These are phyloP conservation scores for Parauchenoglanis punctatus DNA, from an alignment of 2,797 vertebrate genomes.

Conservation along the genomic window DNA sequence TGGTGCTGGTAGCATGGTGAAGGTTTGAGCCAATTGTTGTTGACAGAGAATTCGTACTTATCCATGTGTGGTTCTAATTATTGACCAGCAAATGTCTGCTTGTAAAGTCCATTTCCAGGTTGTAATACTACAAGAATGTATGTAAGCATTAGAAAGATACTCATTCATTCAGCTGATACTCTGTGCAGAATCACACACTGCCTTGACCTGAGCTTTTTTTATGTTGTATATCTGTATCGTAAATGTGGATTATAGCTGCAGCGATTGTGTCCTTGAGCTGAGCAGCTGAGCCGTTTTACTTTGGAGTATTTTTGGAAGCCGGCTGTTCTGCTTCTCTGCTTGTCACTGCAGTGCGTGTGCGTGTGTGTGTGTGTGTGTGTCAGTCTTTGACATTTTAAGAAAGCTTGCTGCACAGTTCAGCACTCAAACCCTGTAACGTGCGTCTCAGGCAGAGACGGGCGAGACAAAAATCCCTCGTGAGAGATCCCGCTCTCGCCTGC, in stretches of 20 bases:
- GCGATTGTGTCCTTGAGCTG: not conserved
- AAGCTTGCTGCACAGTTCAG: conserved; percentile 20
- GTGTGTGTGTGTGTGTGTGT: conserved; percentile 12
- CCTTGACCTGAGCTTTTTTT: not conserved
- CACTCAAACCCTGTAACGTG: conserved; percentile 44
- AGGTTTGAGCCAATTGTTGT: not conserved
- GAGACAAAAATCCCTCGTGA: conserved; percentile 51
- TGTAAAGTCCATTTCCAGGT: not conserved
- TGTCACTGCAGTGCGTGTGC: conserved; percentile 38
- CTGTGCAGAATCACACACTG: not conserved
- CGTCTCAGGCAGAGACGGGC: conserved; percentile 42
- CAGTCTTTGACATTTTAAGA: conserved; percentile 49
- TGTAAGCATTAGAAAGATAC: not conserved
- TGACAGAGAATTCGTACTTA: not conserved
- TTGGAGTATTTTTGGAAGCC: conserved; percentile 14
- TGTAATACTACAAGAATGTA: not conserved
- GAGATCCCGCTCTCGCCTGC: conserved; percentile 40
- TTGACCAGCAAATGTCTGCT: not conserved
- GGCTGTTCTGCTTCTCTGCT: not conserved
- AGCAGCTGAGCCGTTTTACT: conserved; percentile 1
- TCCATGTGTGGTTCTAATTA: not conserved
- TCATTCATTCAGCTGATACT: not conserved
- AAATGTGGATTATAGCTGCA: conserved; percentile 27
- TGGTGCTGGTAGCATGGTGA: not conserved
- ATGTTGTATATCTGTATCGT: not conserved